Conservation (phyloP, 2,113 vertebrate genomes). For the Callipepla squamata region DNA sequence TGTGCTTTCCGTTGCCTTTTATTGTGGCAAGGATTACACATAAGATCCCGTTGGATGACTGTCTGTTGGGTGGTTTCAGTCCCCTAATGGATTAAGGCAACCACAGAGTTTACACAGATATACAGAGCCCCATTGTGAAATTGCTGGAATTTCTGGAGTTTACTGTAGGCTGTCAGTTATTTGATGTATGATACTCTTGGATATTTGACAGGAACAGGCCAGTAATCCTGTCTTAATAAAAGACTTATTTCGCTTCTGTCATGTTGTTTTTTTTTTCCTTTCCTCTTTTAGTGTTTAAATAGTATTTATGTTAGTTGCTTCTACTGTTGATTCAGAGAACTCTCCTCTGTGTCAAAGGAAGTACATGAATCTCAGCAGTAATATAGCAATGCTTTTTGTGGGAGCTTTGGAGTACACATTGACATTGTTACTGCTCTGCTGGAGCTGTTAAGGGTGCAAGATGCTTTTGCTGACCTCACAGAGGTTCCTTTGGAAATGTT, state of each 20-base stretch:
- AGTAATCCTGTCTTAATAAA: neutral
- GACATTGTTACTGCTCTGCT: slow-evolving; percentile 38
- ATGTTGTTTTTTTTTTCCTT: neutral
- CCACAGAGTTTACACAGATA: slow-evolving; percentile 6
- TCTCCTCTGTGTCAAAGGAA: slow-evolving; percentile 13
- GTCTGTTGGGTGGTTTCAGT: neutral
- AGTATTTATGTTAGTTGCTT: slow-evolving; percentile 19
- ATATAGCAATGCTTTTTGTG: slow-evolving; percentile 21
- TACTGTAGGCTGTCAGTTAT: neutral
- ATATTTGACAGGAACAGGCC: slow-evolving; percentile 5
- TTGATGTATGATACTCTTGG: slow-evolving; percentile 23
- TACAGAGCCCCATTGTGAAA: neutral
- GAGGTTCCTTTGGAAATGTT: slow-evolving; percentile 63
- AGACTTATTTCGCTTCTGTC: neutral
- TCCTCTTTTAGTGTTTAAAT: neutral
- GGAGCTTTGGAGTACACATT: neutral
- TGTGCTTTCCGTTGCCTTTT: neutral
- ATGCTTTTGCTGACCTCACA: slow-evolving; percentile 46
- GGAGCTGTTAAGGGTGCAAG: slow-evolving; percentile 25
- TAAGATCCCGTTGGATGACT: neutral
- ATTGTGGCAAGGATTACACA: neutral
- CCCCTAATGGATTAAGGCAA: neutral
- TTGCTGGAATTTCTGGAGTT: neutral
- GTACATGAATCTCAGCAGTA: slow-evolving; percentile 8
- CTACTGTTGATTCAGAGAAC: neutral